A percentile compares a stretch with the other conserved stretches of the same genome.
Evolutionary conservation across 2,797 vertebrate species (phyloP).

Genomic region (Dendrocincla tyrannina): DNA sequence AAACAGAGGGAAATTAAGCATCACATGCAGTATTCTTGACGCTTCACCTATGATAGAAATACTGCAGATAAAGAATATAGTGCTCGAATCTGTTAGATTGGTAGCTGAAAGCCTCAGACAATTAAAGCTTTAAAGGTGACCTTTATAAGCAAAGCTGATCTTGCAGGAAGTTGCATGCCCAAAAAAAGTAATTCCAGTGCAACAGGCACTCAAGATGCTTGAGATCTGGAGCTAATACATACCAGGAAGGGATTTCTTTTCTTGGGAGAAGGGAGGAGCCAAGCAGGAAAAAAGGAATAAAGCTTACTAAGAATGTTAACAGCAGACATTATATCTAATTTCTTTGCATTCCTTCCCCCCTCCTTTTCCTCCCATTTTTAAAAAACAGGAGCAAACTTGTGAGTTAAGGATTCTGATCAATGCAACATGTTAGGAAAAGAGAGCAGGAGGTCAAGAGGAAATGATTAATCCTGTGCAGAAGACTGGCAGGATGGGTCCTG

Average conservation of each 20-base stretch:
- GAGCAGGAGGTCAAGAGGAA: constrained; percentile 77
- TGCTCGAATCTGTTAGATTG: background rate
- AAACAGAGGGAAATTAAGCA: background rate
- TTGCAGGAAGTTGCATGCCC: constrained; percentile 36
- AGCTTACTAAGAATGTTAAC: constrained; percentile 61
- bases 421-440: constrained; percentile 76
- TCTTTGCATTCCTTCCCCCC: constrained; percentile 55
- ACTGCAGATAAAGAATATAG: background rate
- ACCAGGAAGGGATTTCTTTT: constrained; percentile 61
- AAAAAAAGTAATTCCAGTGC: constrained; percentile 26
- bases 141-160: constrained; percentile 43
- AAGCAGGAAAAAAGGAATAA: constrained; percentile 21
- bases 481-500: constrained; percentile 68
- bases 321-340: constrained; percentile 66
- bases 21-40: background rate
- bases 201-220: constrained; percentile 43
- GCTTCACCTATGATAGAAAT: background rate
- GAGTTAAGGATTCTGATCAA: constrained; percentile 76
- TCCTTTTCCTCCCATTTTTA: constrained; percentile 57
- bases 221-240: constrained; percentile 60
- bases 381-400: constrained; percentile 63
- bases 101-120: background rate
- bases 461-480: constrained; percentile 77
- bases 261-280: constrained; percentile 41
- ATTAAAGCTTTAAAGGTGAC: constrained; percentile 43